phyloP scores from a whole-genome alignment of 2,113 vertebrate species.

The Candoia aspera region DNA sequence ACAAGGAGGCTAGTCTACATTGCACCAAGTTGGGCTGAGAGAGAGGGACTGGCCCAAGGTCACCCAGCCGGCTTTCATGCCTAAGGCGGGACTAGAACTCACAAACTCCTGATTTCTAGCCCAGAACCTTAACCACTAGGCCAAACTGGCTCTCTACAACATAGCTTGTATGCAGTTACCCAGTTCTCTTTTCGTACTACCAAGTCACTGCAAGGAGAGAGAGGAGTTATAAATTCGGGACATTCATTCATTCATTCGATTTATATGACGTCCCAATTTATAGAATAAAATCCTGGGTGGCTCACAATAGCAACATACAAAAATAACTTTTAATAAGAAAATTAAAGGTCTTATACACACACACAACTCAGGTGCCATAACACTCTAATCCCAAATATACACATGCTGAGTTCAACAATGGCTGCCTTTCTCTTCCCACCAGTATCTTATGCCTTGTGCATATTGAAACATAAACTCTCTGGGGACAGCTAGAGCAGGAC shows the following conservation, averaged over 20 bases:
- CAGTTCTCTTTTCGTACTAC: not conserved
- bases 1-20: too few relatives aligned
- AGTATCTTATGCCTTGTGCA: not conserved
- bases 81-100: too few relatives aligned
- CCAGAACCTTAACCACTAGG: too few relatives aligned
- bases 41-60: too few relatives aligned
- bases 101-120: too few relatives aligned
- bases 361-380: not conserved
- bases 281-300: not conserved
- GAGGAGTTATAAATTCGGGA: not conserved
- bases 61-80: too few relatives aligned
- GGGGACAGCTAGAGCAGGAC: not conserved
- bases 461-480: not conserved
- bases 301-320: not conserved
- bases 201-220: not conserved
- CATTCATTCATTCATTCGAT: not conserved
- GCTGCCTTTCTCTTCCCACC: not conserved
- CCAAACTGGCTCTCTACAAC: too few relatives aligned
- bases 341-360: not conserved
- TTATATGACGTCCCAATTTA: not conserved
- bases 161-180: not conserved
- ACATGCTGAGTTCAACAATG: not conserved
- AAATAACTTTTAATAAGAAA: not conserved
- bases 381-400: not conserved
- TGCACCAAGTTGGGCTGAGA: too few relatives aligned